Evolutionary conservation across 2,888 invertebrate genomes (phyloP).

Genomic region (Acanthosepion pharaonis): DNA sequence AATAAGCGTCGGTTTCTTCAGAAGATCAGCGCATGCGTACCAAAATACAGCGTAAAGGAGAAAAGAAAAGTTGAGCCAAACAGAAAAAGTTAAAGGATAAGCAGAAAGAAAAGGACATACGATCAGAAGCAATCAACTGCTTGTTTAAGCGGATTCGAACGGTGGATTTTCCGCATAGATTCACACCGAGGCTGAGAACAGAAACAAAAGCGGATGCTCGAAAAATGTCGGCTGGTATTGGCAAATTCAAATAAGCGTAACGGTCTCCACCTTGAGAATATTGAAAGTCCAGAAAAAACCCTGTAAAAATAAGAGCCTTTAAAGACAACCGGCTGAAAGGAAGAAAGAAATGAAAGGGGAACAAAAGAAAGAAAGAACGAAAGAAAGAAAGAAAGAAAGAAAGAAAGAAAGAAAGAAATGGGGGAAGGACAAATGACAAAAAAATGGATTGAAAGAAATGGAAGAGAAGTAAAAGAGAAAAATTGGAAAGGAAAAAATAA

Average conservation of each 20-base stretch:
- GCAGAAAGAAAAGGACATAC: background rate
- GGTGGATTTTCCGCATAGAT: background rate
- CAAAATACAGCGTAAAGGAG: background rate
- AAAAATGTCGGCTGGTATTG: background rate
- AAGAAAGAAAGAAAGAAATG: background rate
- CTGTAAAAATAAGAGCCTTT: background rate
- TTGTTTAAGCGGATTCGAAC: background rate
- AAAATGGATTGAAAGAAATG: no score
- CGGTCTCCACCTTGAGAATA: background rate
- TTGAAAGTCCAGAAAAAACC: background rate
- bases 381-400: background rate
- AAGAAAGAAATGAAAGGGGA: background rate
- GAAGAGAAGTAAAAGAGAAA: no score
- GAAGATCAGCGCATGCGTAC: background rate
- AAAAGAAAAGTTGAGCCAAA: background rate
- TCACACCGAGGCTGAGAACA: background rate
- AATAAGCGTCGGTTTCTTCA: background rate
- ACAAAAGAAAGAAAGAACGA: background rate
- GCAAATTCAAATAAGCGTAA: background rate
- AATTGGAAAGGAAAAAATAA: no score
- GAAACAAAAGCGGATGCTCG: background rate
- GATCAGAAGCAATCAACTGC: background rate
- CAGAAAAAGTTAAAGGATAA: background rate
- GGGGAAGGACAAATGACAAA: no score
- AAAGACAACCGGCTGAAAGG: background rate